Evolutionary conservation across 1,140 invertebrate genomes (phyloP).

Genomic region (Hylyphantes graminicola): DNA sequence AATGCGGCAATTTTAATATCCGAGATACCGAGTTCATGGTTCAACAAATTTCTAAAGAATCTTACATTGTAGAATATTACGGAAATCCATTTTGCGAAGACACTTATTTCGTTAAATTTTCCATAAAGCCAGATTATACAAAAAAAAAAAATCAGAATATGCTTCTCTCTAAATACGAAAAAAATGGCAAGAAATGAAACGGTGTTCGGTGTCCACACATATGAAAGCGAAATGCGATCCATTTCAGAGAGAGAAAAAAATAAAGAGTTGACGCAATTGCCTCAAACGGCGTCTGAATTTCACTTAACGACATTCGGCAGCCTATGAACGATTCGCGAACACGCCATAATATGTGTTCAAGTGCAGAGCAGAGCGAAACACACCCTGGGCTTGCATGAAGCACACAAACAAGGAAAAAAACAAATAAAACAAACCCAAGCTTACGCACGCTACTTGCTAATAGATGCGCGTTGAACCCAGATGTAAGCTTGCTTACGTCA

Average conservation of each 20-base stretch:
- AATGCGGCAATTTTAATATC: too few species aligned
- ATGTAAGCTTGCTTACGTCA: conserved; percentile 33
- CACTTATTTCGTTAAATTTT: conserved; percentile 37
- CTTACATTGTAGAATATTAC: too few species aligned
- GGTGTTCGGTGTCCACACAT: too few species aligned
- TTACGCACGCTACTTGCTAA: conserved; percentile 35
- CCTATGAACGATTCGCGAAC: conserved; percentile 10
- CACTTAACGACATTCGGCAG: conserved; percentile 29
- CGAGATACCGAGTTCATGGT: too few species aligned
- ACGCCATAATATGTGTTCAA: conserved; percentile 44
- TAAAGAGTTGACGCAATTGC: conserved; percentile 10
- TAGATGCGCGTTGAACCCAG: conserved; percentile 43
- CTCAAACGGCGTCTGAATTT: conserved; percentile 32
- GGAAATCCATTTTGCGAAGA: conserved; percentile 25
- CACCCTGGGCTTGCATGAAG: conserved; percentile 3
- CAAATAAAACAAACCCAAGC: conserved; percentile 11
- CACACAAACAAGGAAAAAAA: conserved; percentile 3
- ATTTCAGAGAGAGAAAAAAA: not conserved
- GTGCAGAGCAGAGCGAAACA: conserved; percentile 42
- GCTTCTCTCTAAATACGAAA: too few species aligned
- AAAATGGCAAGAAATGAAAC: too few species aligned
- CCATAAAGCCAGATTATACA: not conserved
- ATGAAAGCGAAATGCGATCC: conserved; percentile 8
- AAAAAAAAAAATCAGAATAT: not conserved
- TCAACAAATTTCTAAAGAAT: too few species aligned